Percentiles rank a stretch among this genome's conserved stretches.
Conservation (phyloP, 2,888 invertebrate genomes). For the Drosophila emarginata region DNA sequence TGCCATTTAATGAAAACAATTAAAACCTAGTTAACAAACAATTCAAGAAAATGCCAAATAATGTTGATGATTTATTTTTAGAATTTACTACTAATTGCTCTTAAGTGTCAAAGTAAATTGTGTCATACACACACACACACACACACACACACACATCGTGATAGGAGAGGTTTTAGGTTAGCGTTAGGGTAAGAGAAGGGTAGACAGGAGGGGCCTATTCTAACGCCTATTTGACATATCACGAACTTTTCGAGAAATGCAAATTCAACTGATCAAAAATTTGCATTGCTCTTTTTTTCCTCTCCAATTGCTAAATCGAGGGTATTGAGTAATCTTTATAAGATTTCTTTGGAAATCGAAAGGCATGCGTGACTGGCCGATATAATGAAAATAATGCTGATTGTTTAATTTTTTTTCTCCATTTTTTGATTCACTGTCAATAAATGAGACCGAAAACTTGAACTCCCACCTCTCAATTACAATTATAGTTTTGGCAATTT, state of each 20-base stretch:
- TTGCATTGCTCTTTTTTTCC: constrained; percentile 53
- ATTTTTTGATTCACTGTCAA: constrained; percentile 1
- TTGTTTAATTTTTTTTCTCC: not conserved
- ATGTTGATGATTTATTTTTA: constrained; percentile 21
- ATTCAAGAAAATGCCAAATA: constrained; percentile 19
- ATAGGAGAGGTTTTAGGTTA: not conserved
- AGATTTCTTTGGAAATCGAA: constrained; percentile 8
- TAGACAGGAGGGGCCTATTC: constrained; percentile 50
- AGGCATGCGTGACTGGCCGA: constrained; percentile 20
- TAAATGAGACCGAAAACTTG: not conserved
- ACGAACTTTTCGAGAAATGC: constrained; percentile 66
- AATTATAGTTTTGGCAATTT: constrained; percentile 1
- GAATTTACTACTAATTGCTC: constrained; percentile 55
- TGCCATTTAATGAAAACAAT: constrained; percentile 43
- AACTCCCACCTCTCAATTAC: constrained; percentile 1
- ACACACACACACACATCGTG: not conserved
- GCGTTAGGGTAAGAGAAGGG: not conserved
- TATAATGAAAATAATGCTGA: not conserved
- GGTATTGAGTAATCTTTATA: constrained; percentile 14
- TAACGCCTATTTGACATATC: constrained; percentile 74
- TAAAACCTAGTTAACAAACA: constrained; percentile 18
- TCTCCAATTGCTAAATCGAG: constrained; percentile 33
- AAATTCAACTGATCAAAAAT: constrained; percentile 57
- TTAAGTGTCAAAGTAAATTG: constrained; percentile 60
- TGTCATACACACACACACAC: constrained; percentile 24